These are phyloP conservation scores for Lydus trimaculatus DNA, from an alignment of 2,888 invertebrate species.

Conservation along the genomic window DNA sequence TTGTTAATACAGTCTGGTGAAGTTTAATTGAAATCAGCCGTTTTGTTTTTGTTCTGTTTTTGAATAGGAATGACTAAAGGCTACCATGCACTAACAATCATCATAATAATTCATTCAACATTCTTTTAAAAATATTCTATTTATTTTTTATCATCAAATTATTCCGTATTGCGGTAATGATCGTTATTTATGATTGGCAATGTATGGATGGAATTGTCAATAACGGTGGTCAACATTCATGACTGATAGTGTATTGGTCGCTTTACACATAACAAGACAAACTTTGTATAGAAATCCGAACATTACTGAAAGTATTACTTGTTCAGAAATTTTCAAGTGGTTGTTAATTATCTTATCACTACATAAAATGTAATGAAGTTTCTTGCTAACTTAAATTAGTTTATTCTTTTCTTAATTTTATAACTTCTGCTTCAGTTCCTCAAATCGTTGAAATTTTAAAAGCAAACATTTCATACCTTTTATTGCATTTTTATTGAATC, in stretches of 20 bases:
- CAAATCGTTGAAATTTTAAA: slow-evolving; percentile 34
- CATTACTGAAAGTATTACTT: slow-evolving; percentile 12
- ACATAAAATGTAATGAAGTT: slow-evolving; percentile 56
- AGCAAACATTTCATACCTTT: neutral
- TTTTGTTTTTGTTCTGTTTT: too few species aligned
- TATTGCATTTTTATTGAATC: neutral
- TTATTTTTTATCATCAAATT: too few species aligned
- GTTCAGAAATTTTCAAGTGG: slow-evolving; percentile 39
- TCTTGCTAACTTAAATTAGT: slow-evolving; percentile 59
- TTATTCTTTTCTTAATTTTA: slow-evolving; percentile 53
- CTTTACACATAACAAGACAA: neutral
- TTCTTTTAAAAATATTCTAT: too few species aligned
- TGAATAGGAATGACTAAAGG: too few species aligned
- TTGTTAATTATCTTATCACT: slow-evolving; percentile 56
- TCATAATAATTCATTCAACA: too few species aligned
- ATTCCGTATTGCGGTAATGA: too few species aligned
- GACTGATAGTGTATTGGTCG: neutral
- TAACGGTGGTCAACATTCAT: neutral
- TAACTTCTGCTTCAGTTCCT: slow-evolving; percentile 44
- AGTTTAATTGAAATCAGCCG: neutral
- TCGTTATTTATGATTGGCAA: too few species aligned
- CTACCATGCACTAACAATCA: too few species aligned
- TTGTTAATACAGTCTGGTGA: neutral
- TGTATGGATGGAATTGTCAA: too few species aligned
- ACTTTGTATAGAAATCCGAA: neutral